phyloP scores from a whole-genome alignment of 2,113 vertebrate genomes.

The Tyto alba region DNA sequence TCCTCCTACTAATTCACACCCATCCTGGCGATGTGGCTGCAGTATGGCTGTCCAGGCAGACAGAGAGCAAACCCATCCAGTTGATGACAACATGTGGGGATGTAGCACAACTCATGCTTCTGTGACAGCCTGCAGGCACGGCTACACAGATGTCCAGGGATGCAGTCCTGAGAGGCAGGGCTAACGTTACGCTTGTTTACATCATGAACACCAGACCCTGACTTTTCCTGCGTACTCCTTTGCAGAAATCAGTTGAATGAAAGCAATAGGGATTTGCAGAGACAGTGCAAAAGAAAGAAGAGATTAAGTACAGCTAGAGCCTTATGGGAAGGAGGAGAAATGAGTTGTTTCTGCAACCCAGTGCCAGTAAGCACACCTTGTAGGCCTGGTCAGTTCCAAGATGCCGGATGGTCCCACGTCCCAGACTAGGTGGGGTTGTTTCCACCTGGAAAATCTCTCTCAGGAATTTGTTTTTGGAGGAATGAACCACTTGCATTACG shows the following conservation, averaged over 20 bases:
- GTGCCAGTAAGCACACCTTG: slow-evolving; percentile 65
- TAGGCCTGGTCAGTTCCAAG: slow-evolving; percentile 45
- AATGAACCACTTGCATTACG: slow-evolving; percentile 81
- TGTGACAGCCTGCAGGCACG: neutral
- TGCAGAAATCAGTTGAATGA: neutral
- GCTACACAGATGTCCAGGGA: neutral
- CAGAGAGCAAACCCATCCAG: neutral
- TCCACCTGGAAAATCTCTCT: slow-evolving; percentile 80
- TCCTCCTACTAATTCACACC: neutral
- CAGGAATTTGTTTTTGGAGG: slow-evolving; percentile 88
- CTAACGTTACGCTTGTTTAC: neutral
- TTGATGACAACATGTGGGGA: neutral
- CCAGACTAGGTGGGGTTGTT: neutral
- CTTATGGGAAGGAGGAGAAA: neutral
- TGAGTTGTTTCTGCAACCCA: neutral
- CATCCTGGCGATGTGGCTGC: no score
- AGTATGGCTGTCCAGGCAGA: neutral
- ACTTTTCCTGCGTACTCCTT: neutral
- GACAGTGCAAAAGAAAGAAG: neutral
- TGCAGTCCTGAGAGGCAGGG: neutral
- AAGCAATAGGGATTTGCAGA: neutral
- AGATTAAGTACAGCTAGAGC: neutral
- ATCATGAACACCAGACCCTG: neutral
- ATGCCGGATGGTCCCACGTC: slow-evolving; percentile 58
- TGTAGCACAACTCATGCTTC: fast-evolving